phyloP scores from a whole-genome alignment of 2,113 vertebrate genomes.

The Silurus glanis region DNA sequence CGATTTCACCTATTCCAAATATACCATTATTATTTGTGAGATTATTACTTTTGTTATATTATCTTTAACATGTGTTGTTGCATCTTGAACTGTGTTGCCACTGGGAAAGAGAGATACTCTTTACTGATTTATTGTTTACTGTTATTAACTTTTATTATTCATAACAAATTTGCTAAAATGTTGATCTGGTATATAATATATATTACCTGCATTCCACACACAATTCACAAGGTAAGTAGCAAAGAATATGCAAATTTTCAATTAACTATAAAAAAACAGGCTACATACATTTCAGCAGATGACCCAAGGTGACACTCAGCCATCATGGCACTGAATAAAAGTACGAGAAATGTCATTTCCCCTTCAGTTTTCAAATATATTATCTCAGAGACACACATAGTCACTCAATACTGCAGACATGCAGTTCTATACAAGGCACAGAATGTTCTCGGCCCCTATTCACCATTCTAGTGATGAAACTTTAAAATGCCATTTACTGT shows the following conservation, averaged over 20 bases:
- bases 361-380: constrained; percentile 32
- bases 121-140: background rate
- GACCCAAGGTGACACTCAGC: background rate
- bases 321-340: constrained; percentile 24
- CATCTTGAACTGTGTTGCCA: background rate
- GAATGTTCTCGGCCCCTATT: constrained; percentile 11
- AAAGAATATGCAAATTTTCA: background rate
- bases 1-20: too few relatives aligned
- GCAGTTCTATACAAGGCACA: constrained; percentile 11
- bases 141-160: background rate
- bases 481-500: constrained; percentile 45
- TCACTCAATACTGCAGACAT: constrained; percentile 8
- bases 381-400: background rate
- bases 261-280: background rate
- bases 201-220: background rate
- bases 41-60: background rate
- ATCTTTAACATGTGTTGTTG: background rate
- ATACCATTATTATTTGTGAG: background rate
- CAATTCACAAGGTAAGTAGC: background rate
- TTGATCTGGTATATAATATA: background rate
- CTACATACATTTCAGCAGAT: background rate
- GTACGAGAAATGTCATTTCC: constrained; percentile 12
- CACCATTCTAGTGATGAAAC: constrained; percentile 37
- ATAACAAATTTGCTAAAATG: background rate
- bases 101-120: background rate